Evolutionary conservation across 37 sponge, comb jelly and placozoan genomes (phyloP), one percentile per base, ranked within the genome.

Genomic region (Bolinopsis microptera): DNA sequence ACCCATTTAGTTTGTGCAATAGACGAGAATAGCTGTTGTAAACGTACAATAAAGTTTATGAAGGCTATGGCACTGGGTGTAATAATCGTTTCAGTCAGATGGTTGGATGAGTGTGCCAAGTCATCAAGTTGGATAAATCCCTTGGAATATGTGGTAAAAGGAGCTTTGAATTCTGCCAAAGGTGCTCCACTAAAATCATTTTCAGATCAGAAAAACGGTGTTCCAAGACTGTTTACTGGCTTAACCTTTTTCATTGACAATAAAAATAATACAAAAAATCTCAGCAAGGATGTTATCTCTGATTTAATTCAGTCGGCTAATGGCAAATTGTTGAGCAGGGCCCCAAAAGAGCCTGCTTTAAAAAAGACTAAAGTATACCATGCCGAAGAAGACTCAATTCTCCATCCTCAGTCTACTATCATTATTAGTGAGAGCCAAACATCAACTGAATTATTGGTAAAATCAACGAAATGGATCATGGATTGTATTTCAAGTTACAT

Each of bases 1-100:
- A 86, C 90, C n/a, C 61, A 40, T 41, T 38, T 86, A n/a, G 90
- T 86, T 23, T 86, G 90, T 86, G 90, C 32, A n/a, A 30, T 86
- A 1, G 90, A 86, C 35, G 61, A 86, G 35, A 41, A 41, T 23
- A 41, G 24, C 16, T 22, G 9, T 5, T 86, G 90, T 39, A 86
- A 86, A 41, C 25, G 90, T 0, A 86, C 90, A 0, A 26, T 41
- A 34, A 86, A 86, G 26, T 86, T 86, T 41, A 9, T 86, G 0
- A 23, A 86, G 13, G 90, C 90, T 1, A 86, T 86, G 90, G 41
- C 90, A 30, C 25, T 39, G 16, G 61, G 90, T 5, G 36, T 86
- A 25, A 40, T 38, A 86, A 86, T 86, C 25, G 61, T 86, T 5
- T 13, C 61, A 24, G 13, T 36, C 26, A 30, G 18, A 0, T 86